Conservation (phyloP, 1,140 invertebrate genomes). For the Melipona quadrifasciata region DNA sequence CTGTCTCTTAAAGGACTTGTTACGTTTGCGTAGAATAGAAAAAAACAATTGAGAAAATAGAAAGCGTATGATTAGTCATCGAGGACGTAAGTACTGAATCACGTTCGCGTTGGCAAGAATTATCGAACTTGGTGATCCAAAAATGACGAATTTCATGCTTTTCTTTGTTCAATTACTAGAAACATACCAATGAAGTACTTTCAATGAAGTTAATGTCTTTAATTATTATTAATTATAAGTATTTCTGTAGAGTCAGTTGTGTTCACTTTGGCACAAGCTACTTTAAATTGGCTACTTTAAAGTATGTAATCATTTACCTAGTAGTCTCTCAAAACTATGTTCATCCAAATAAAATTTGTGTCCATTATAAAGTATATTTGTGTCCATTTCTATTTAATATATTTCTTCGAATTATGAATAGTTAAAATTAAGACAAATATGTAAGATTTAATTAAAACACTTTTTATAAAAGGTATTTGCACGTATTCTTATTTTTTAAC, state of each 20-base stretch:
- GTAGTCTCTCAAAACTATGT: too few species aligned
- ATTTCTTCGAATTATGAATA: neutral
- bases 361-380: too few species aligned
- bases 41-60: slow-evolving; percentile 55
- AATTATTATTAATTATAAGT: too few species aligned
- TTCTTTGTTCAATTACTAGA: neutral
- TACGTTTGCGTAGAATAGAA: neutral
- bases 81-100: slow-evolving; percentile 43
- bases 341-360: too few species aligned
- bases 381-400: neutral
- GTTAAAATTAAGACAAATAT: neutral
- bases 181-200: neutral
- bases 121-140: neutral
- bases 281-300: too few species aligned
- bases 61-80: slow-evolving; percentile 67
- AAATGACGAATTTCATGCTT: neutral
- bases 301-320: too few species aligned
- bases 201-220: neutral
- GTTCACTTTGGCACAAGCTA: too few species aligned
- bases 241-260: too few species aligned
- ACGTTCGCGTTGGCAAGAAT: slow-evolving; percentile 3
- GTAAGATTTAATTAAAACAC: too few species aligned
- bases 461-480: too few species aligned
- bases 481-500: too few species aligned
- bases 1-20: neutral